phyloP scores from a whole-genome alignment of 2,797 vertebrate genomes.

The Meda fulgida region DNA sequence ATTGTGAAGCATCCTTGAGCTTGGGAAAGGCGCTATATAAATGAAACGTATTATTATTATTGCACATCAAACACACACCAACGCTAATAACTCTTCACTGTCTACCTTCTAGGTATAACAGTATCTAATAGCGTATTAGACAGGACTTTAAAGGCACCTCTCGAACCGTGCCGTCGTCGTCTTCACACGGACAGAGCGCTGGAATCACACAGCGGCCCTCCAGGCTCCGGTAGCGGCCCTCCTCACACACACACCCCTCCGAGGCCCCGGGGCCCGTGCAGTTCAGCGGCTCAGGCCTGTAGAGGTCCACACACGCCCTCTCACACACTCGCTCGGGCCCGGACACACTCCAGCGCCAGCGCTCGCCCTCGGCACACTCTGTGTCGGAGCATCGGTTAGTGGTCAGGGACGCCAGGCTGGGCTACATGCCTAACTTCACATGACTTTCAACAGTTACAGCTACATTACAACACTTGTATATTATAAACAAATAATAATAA shows the following conservation, averaged over 20 bases:
- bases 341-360: constrained; percentile 71
- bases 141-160: constrained; percentile 63
- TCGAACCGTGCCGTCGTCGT: constrained; percentile 66
- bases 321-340: constrained; percentile 74
- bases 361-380: constrained; percentile 84
- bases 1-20: too few species aligned
- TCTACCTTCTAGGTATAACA: too few species aligned
- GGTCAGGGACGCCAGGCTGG: neutral
- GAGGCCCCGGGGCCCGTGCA: constrained; percentile 67
- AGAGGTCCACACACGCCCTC: constrained; percentile 79
- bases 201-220: constrained; percentile 78
- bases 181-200: constrained; percentile 83
- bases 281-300: constrained; percentile 63
- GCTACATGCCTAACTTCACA: too few species aligned
- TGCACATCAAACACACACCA: too few species aligned
- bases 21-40: too few species aligned
- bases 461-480: neutral
- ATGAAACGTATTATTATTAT: too few species aligned
- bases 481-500: neutral
- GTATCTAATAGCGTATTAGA: too few species aligned
- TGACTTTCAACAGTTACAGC: neutral
- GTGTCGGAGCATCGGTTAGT: neutral
- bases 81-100: too few species aligned
- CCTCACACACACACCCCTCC: constrained; percentile 80
- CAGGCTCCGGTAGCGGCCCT: constrained; percentile 78